phyloP scores from a whole-genome alignment of 2,797 vertebrate species.

The Pangasius mekongensis region DNA sequence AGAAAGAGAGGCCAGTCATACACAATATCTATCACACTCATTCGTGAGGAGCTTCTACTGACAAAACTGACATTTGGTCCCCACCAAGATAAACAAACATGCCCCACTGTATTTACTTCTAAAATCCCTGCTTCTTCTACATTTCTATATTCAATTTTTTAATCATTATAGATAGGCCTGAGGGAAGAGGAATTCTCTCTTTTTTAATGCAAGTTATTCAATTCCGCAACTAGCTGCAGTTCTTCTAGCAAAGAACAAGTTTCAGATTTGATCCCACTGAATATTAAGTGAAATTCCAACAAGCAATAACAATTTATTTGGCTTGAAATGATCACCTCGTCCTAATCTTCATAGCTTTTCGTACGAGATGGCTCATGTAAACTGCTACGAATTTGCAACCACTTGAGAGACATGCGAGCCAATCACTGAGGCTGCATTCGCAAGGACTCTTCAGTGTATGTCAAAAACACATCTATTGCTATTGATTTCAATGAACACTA shows the following conservation, averaged over 20 bases:
- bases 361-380: neutral
- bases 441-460: neutral
- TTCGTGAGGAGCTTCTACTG: neutral
- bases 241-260: neutral
- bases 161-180: neutral
- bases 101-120: neutral
- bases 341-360: neutral
- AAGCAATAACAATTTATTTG: neutral
- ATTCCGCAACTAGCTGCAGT: neutral
- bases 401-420: neutral
- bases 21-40: slow-evolving; percentile 54
- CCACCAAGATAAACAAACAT: neutral
- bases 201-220: neutral
- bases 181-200: neutral
- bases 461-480: neutral
- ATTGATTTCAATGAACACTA: neutral
- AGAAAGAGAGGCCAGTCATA: slow-evolving; percentile 62
- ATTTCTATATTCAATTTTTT: neutral
- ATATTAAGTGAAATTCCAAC: neutral
- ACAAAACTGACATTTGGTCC: neutral
- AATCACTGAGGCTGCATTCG: neutral
- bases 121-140: neutral
- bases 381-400: neutral
- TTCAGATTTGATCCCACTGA: neutral
- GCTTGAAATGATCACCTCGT: neutral